A percentile compares a stretch with the other conserved stretches of the same genome.
These are phyloP conservation scores for Holothuria scabra DNA, from an alignment of 53 echinoderm and acorn worm species.

Conservation along the genomic window DNA sequence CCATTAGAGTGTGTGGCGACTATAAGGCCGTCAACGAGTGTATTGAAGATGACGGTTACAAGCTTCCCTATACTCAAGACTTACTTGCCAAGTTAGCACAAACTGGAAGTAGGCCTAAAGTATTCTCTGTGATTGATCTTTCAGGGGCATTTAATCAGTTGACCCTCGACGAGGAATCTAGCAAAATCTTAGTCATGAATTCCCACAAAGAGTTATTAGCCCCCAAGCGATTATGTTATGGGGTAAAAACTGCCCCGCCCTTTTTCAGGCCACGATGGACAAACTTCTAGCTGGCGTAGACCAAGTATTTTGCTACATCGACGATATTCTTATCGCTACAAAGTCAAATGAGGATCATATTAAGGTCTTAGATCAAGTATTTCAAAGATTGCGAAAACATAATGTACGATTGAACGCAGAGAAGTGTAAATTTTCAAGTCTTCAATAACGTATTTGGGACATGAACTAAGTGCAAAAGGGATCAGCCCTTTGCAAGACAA, in stretches of 20 bases:
- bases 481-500: no score
- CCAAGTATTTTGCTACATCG: neutral
- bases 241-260: conserved; percentile 25
- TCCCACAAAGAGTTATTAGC: neutral
- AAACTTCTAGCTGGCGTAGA: neutral
- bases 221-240: neutral
- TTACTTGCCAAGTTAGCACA: conserved; percentile 43
- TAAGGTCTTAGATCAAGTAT: no score
- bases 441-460: no score
- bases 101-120: neutral
- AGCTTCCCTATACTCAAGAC: conserved; percentile 43
- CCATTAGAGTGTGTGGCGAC: conserved; percentile 59
- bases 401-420: no score
- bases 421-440: no score
- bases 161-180: conserved; percentile 21
- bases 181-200: neutral
- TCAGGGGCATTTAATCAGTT: conserved; percentile 50
- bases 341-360: no score
- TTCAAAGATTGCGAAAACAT: no score
- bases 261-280: neutral
- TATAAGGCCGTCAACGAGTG: conserved; percentile 50
- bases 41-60: conserved; percentile 59
- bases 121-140: conserved; percentile 43
- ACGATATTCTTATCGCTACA: conserved; percentile 31
- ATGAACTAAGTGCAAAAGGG: no score